Evolutionary conservation across 2,888 invertebrate genomes (phyloP).

Genomic region (Lamellibrachia columna): DNA sequence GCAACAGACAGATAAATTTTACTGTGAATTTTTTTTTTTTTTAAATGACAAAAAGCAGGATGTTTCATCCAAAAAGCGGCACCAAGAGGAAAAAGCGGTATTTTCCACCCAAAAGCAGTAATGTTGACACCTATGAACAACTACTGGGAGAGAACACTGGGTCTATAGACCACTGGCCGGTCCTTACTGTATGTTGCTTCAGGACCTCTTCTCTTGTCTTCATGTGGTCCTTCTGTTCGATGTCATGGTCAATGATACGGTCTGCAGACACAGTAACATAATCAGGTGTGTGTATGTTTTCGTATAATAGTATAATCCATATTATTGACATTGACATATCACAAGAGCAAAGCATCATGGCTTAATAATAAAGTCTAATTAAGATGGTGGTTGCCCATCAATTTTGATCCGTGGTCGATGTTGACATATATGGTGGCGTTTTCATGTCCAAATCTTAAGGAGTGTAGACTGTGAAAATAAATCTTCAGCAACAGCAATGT

Average conservation of each 20-base stretch:
- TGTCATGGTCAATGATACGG: slow-evolving; percentile 22
- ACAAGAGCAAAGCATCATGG: not conserved
- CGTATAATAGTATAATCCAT: not conserved
- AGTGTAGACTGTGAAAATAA: too few species aligned
- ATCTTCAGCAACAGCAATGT: too few species aligned
- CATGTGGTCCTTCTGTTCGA: slow-evolving; percentile 47
- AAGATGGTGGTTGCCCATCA: not conserved
- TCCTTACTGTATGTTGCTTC: slow-evolving; percentile 45
- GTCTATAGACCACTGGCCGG: not conserved
- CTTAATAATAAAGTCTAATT: not conserved
- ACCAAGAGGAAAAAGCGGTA: too few species aligned
- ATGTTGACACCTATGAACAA: too few species aligned
- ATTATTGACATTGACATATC: not conserved
- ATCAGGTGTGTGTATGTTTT: not conserved
- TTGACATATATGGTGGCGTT: not conserved
- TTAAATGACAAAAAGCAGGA: too few species aligned
- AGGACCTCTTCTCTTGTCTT: slow-evolving; percentile 46
- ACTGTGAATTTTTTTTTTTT: too few species aligned
- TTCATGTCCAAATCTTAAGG: not conserved
- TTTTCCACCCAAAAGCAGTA: too few species aligned
- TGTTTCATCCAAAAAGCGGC: too few species aligned
- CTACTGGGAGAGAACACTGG: not conserved
- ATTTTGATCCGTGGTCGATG: not conserved
- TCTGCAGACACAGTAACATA: slow-evolving; percentile 7
- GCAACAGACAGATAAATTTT: too few species aligned